A percentile compares a stretch with the other conserved stretches of the same genome.
Conservation (phyloP, 2,113 vertebrate species). For the Genyomyrus donnyi region DNA sequence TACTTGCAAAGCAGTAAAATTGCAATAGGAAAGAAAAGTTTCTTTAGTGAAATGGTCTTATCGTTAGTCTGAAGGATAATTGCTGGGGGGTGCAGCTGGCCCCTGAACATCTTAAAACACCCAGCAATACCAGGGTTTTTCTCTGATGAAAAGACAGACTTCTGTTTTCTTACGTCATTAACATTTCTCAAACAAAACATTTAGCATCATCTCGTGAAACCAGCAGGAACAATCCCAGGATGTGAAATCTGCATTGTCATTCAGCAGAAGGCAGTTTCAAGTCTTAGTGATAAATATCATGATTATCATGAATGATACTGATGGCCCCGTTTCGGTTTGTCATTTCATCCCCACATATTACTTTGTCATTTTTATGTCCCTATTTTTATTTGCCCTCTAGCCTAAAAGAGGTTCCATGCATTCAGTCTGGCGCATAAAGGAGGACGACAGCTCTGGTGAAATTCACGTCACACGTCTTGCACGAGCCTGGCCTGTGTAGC, state of each 20-base stretch:
- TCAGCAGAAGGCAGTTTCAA: background rate
- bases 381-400: constrained; percentile 8
- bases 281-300: background rate
- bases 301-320: background rate
- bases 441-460: background rate
- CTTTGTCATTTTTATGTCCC: constrained; percentile 4
- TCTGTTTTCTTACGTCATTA: background rate
- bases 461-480: background rate
- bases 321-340: background rate
- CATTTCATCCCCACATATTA: background rate
- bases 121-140: background rate
- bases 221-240: background rate
- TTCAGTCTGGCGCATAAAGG: background rate
- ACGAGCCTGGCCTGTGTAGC: background rate
- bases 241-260: background rate
- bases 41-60: background rate
- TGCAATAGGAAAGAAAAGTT: background rate
- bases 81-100: background rate
- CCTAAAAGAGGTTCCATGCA: background rate
- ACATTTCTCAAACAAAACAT: background rate
- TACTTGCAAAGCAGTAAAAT: background rate
- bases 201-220: background rate
- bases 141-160: background rate
- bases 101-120: background rate
- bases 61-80: background rate